Percentiles rank a stretch among this genome's conserved stretches.
phyloP scores from a whole-genome alignment of 2,113 vertebrate species.

The Clupea harengus region DNA sequence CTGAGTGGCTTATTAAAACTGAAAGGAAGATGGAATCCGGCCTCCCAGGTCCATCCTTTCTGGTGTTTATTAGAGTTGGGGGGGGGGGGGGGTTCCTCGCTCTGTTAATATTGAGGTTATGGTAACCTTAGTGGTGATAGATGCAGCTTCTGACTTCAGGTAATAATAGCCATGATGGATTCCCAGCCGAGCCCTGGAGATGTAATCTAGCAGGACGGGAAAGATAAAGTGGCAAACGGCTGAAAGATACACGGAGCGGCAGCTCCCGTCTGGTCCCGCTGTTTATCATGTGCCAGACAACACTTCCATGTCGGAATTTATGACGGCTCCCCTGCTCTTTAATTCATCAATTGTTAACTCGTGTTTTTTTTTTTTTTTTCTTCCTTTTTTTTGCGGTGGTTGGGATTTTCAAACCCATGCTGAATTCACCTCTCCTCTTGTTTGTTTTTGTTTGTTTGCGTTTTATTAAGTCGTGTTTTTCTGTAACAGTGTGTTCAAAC shows the following conservation, averaged over 20 bases:
- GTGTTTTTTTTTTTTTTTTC: slow-evolving; percentile 38
- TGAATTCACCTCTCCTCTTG: slow-evolving; percentile 38
- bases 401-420: slow-evolving; percentile 49
- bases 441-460: slow-evolving; percentile 39
- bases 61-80: slow-evolving; percentile 69
- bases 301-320: slow-evolving; percentile 69
- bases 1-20: slow-evolving; percentile 70
- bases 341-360: slow-evolving; percentile 78
- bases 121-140: slow-evolving; percentile 74
- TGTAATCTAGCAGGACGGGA: slow-evolving; percentile 76
- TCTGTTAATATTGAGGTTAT: slow-evolving; percentile 79
- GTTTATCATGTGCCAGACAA: slow-evolving; percentile 74
- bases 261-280: slow-evolving; percentile 64
- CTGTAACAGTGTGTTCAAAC: neutral
- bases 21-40: slow-evolving; percentile 70
- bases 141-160: slow-evolving; percentile 74
- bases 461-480: slow-evolving; percentile 8
- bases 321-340: slow-evolving; percentile 68
- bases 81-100: slow-evolving; percentile 52
- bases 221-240: slow-evolving; percentile 76
- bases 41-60: slow-evolving; percentile 66
- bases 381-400: slow-evolving; percentile 45
- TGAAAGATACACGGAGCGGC: slow-evolving; percentile 73
- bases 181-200: slow-evolving; percentile 81
- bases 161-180: slow-evolving; percentile 87